Conservation (phyloP, 2,797 vertebrate species). For the Pantherophis alleghaniensis region DNA sequence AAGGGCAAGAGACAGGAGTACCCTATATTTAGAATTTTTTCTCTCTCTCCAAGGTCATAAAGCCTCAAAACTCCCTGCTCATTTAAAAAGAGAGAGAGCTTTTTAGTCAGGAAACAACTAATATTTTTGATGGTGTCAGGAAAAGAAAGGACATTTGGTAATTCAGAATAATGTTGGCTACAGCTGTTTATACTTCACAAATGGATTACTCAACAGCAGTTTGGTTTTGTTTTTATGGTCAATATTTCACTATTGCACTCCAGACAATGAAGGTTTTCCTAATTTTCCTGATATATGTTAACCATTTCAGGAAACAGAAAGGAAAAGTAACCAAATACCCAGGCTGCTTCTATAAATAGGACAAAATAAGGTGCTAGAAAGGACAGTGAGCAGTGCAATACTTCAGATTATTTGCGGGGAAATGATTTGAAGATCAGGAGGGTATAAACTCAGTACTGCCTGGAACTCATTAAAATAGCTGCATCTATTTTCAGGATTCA, state of each 20-base stretch:
- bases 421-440: not conserved
- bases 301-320: not conserved
- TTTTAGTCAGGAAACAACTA: not conserved
- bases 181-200: conserved; percentile 1
- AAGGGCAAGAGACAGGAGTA: not conserved
- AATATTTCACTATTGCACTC: not conserved
- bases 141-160: not conserved
- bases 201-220: not conserved
- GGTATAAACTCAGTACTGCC: not conserved
- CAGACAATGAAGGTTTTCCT: not conserved
- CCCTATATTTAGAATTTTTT: not conserved
- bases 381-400: not conserved
- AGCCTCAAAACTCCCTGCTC: not conserved
- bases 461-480: not conserved
- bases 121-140: not conserved
- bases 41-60: not conserved
- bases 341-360: not conserved
- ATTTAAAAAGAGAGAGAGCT: not conserved
- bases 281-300: not conserved
- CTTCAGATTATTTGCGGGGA: not conserved
- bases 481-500: not conserved
- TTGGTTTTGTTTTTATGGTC: not conserved
- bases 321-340: not conserved
- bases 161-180: not conserved
- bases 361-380: not conserved